These are phyloP conservation scores for Leucophenga varia DNA, from an alignment of 1,140 invertebrate genomes.

Conservation along the genomic window DNA sequence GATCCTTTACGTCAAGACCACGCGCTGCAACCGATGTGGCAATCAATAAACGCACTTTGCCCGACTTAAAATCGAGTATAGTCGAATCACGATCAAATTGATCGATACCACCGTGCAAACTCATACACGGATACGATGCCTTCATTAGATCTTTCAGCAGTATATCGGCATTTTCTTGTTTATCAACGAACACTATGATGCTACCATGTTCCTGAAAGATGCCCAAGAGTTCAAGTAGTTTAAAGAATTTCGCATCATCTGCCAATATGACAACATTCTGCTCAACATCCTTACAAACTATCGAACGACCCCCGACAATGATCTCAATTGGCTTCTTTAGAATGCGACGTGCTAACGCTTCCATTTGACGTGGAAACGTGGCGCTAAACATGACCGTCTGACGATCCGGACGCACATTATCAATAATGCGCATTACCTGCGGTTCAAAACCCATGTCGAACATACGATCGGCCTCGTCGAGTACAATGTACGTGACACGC, in stretches of 20 bases:
- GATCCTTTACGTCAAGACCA: slow-evolving; percentile 96
- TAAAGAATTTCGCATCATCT: slow-evolving; percentile 97
- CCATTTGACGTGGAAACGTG: slow-evolving; percentile 99
- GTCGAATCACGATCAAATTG: slow-evolving; percentile 98
- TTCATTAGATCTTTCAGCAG: slow-evolving; percentile 95
- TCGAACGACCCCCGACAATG: slow-evolving; percentile 94
- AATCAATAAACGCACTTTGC: slow-evolving; percentile 80
- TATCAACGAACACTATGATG: slow-evolving; percentile 97
- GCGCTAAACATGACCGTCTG: slow-evolving; percentile 99
- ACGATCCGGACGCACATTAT: slow-evolving; percentile 94
- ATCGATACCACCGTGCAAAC: slow-evolving; percentile 97
- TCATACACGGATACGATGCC: slow-evolving; percentile 93
- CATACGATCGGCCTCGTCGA: slow-evolving; percentile 99
- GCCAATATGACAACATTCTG: slow-evolving; percentile 93
- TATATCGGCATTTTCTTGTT: slow-evolving; percentile 96
- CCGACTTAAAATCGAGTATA: slow-evolving; percentile 96
- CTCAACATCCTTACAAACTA: slow-evolving; percentile 98
- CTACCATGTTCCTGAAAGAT: slow-evolving; percentile 92
- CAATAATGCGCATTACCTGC: slow-evolving; percentile 97
- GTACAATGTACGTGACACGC: slow-evolving; percentile 93
- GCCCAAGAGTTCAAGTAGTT: slow-evolving; percentile 93
- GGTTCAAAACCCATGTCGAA: slow-evolving; percentile 99
- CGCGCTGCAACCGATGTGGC: slow-evolving; percentile 96
- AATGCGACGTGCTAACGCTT: slow-evolving; percentile 92
- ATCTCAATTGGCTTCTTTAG: slow-evolving; percentile 95